Conservation (phyloP, 2,113 vertebrate genomes). For the Lycaon pictus region DNA sequence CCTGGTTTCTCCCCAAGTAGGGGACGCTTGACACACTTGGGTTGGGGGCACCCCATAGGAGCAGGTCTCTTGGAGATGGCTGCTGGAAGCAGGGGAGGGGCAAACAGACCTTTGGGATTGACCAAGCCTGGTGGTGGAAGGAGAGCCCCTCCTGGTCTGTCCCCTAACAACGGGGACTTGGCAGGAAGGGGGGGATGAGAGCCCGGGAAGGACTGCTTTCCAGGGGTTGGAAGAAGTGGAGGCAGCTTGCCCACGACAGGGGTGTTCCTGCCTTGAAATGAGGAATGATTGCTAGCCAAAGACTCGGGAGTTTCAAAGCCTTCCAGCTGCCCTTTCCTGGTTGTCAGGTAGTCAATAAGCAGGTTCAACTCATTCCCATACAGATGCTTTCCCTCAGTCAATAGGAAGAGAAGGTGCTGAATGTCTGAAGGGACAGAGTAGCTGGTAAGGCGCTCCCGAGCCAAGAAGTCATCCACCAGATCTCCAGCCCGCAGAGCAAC, state of each 20-base stretch:
- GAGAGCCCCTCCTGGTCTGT: conserved; percentile 62
- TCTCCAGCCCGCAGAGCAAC: conserved; percentile 86
- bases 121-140: conserved; percentile 83
- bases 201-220: conserved; percentile 46
- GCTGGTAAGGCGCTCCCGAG: conserved; percentile 81
- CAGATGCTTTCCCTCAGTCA: conserved; percentile 87
- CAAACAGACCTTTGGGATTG: conserved; percentile 86
- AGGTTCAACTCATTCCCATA: conserved; percentile 85
- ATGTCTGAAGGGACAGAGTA: conserved; percentile 84
- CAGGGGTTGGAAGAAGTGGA: conserved; percentile 86
- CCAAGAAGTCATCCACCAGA: conserved; percentile 88
- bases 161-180: conserved; percentile 73
- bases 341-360: conserved; percentile 83
- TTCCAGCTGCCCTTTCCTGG: conserved; percentile 86
- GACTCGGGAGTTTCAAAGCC: conserved; percentile 62
- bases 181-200: conserved; percentile 61
- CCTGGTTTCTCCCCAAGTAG: conserved; percentile 80
- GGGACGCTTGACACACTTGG: conserved; percentile 77
- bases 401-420: conserved; percentile 86
- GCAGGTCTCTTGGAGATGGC: conserved; percentile 79
- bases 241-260: conserved; percentile 84
- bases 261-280: neutral
- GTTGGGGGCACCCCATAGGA: conserved; percentile 77
- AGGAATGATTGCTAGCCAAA: neutral
- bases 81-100: conserved; percentile 83